Evolutionary conservation across 2,888 invertebrate species (phyloP).

Genomic region (Pyrrhia umbra): DNA sequence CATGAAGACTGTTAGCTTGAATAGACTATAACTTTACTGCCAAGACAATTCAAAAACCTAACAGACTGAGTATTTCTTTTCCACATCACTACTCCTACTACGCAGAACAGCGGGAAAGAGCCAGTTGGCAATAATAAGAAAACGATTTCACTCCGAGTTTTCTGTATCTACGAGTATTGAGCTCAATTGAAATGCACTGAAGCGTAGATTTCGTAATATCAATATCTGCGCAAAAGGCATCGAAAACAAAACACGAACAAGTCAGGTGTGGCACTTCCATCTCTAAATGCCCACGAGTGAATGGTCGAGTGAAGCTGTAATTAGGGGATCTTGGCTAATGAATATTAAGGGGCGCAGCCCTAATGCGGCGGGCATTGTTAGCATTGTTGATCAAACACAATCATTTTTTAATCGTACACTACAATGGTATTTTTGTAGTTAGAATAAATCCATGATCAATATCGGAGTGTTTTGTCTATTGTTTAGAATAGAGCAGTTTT

Average conservation of each 20-base stretch:
- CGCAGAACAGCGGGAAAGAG: constrained; percentile 35
- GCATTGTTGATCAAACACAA: constrained; percentile 81
- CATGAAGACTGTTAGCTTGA: not conserved
- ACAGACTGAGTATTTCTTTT: constrained; percentile 45
- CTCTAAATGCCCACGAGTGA: constrained; percentile 64
- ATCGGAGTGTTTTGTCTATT: constrained; percentile 10
- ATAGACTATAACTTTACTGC: not conserved
- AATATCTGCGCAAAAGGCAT: constrained; percentile 80
- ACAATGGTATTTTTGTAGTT: constrained; percentile 57
- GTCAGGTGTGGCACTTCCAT: constrained; percentile 84
- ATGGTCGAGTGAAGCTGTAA: constrained; percentile 81
- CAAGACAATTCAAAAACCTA: constrained; percentile 14
- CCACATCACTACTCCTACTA: constrained; percentile 30
- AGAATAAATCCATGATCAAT: constrained; percentile 34
- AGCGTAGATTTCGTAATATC: constrained; percentile 81
- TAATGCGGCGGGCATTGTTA: constrained; percentile 71
- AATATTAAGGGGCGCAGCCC: constrained; percentile 86
- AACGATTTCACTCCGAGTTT: constrained; percentile 70
- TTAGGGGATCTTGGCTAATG: constrained; percentile 86
- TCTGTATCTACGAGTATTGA: constrained; percentile 70
- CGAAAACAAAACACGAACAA: constrained; percentile 81
- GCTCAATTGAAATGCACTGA: constrained; percentile 77
- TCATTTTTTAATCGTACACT: constrained; percentile 77
- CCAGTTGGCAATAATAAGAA: constrained; percentile 61
- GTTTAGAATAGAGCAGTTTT: not conserved